Evolutionary conservation across 1,140 invertebrate genomes (phyloP), one percentile per base, ranked within the genome.

Genomic region (Calycopis cecrops): DNA sequence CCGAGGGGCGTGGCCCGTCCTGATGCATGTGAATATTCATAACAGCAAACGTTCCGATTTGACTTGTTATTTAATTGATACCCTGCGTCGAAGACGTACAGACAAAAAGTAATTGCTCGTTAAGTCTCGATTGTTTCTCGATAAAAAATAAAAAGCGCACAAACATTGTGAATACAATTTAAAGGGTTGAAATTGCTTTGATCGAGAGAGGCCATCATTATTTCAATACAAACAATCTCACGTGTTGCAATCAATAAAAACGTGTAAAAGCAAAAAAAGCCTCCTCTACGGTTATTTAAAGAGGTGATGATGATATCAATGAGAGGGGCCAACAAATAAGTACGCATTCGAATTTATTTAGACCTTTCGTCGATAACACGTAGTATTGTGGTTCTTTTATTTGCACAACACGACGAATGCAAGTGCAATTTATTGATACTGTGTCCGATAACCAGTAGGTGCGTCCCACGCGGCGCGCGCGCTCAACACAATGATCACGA

Each of bases 351-450:
- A 79, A 82, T 86, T 84, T 86, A 86, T 86, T 80, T 75, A 76
- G 76, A 76, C 78, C 71, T 72, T 76, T 76, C 68, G 72, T 74
- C 77, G 83, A 86, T 86, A 86, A 74, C 72, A 67, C 69, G 60
- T 62, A 67, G 69, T 67, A 65, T 68, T 69, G 58, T 55, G 59
- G 58, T 78, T 78, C 76, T 86, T 83, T 84, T 84, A 76, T 82
- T 84, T 84, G 67, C 69, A 62, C 64, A 71, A 75, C 78, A 75
- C 71, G 79, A 80, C 76, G 66, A 69, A 72, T 71, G 65, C 79
- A 76, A 76, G 71, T 80, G 74, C 78, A 84, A 86, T 86, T 86
- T 86, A 86, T 86, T 83, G 77, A 78, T 80, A 78, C 73, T 70
- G 73, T 73, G 66, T 67, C 70, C 72, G 83, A 86, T 86, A 86